phyloP scores from a whole-genome alignment of 2,888 invertebrate genomes.

The Labia minor region DNA sequence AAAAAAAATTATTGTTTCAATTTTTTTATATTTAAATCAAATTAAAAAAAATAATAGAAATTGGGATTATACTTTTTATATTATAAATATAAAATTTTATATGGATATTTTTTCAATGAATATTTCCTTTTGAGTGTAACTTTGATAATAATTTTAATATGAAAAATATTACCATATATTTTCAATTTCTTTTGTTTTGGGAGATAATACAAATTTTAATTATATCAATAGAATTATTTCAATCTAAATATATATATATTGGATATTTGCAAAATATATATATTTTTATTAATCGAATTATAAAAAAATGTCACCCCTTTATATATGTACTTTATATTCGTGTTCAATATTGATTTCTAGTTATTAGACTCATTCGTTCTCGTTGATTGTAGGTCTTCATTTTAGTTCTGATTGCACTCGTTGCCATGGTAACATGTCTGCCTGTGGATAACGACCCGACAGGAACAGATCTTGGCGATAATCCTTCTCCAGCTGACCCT shows the following conservation, averaged over 20 bases:
- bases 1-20: no score
- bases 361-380: neutral
- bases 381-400: neutral
- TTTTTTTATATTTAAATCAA: no score
- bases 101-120: no score
- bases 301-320: neutral
- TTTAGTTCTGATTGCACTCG: neutral
- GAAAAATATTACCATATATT: no score
- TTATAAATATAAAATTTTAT: no score
- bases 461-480: neutral
- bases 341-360: neutral
- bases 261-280: constrained; percentile 3
- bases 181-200: neutral
- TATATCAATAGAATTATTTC: neutral
- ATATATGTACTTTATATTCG: neutral
- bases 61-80: no score
- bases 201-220: neutral
- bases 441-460: neutral
- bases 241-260: neutral
- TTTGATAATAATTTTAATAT: no score
- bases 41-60: no score
- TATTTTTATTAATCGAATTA: neutral
- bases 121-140: no score
- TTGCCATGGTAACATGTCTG: neutral
- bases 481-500: neutral